Evolutionary conservation across 2,888 invertebrate species (phyloP).

Genomic region (Sphaerophoria taeniata): DNA sequence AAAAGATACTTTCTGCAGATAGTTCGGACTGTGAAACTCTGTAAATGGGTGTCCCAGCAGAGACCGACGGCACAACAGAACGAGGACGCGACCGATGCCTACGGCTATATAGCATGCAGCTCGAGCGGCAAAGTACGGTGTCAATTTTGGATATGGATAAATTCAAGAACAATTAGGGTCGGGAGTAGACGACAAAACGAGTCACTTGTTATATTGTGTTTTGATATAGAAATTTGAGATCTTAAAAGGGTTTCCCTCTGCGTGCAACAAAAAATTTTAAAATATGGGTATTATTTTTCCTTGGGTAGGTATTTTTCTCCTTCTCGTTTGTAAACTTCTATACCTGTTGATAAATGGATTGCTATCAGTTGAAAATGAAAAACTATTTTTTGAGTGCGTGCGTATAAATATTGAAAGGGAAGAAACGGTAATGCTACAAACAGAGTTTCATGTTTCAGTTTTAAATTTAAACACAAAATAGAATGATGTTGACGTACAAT

Average conservation of each 20-base stretch:
- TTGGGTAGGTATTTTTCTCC: background rate
- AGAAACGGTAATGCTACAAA: conserved; percentile 1
- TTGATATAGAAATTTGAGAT: conserved; percentile 38
- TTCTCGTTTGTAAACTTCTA: background rate
- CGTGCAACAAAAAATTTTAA: background rate
- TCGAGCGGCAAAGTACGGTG: too few relatives aligned
- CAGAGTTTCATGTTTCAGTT: conserved; percentile 30
- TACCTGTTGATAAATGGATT: conserved; percentile 38
- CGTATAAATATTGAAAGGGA: conserved; percentile 22
- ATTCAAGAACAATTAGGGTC: conserved; percentile 40
- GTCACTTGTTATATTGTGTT: conserved; percentile 38
- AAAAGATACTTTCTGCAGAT: conserved; percentile 31
- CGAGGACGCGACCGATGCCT: background rate
- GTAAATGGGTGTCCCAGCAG: conserved; percentile 25
- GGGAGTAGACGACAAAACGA: conserved; percentile 4
- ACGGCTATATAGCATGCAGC: background rate
- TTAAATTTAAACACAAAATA: conserved; percentile 26
- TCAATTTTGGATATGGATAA: conserved; percentile 6
- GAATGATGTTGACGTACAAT: conserved; percentile 16
- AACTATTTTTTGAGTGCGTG: conserved; percentile 35
- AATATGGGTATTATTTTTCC: conserved; percentile 38
- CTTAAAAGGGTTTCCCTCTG: conserved; percentile 37
- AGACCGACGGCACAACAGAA: background rate
- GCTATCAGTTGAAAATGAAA: conserved; percentile 36
- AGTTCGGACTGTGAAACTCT: background rate